Percentiles rank a stretch among this genome's conserved stretches.
Evolutionary conservation across 2,797 vertebrate species (phyloP).

Genomic region (Intellagama lesueurii): DNA sequence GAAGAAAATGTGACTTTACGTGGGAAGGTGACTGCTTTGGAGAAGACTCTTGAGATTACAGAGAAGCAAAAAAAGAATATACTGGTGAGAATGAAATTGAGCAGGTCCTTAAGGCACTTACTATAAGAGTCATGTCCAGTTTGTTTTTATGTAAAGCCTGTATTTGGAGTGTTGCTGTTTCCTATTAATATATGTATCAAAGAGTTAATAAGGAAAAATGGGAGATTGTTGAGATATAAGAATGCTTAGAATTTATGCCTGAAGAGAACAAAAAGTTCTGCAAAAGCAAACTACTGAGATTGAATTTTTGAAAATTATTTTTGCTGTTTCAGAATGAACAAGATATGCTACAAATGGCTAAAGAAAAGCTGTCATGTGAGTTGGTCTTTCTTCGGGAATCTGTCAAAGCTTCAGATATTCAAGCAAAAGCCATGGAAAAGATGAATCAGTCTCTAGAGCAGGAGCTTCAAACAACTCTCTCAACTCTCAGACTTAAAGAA

Average conservation of each 20-base stretch:
- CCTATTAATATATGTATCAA: background rate
- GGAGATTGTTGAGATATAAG: background rate
- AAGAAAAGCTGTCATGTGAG: slow-evolving; percentile 65
- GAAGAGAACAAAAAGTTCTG: background rate
- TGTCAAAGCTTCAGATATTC: slow-evolving; percentile 64
- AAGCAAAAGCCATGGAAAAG: slow-evolving; percentile 54
- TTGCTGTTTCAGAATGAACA: slow-evolving; percentile 67
- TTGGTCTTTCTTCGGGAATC: slow-evolving; percentile 71
- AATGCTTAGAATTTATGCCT: background rate
- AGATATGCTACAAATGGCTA: slow-evolving; percentile 62
- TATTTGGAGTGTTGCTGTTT: background rate
- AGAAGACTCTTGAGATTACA: slow-evolving; percentile 54
- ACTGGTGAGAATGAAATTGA: slow-evolving; percentile 63
- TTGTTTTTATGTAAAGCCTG: background rate
- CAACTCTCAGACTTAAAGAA: slow-evolving; percentile 70
- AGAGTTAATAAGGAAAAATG: slow-evolving; percentile 11
- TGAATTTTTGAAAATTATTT: slow-evolving; percentile 10
- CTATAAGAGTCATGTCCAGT: background rate
- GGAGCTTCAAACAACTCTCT: slow-evolving; percentile 66
- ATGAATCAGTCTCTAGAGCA: slow-evolving; percentile 66
- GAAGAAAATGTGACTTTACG: slow-evolving; percentile 63
- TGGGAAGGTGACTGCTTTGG: slow-evolving; percentile 64
- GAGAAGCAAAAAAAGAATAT: slow-evolving; percentile 68
- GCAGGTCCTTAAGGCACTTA: background rate
- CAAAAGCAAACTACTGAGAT: background rate